Base-by-base conservation (phyloP, 2,797 vertebrate species). In the Sphenopsis melanotis region DNA sequence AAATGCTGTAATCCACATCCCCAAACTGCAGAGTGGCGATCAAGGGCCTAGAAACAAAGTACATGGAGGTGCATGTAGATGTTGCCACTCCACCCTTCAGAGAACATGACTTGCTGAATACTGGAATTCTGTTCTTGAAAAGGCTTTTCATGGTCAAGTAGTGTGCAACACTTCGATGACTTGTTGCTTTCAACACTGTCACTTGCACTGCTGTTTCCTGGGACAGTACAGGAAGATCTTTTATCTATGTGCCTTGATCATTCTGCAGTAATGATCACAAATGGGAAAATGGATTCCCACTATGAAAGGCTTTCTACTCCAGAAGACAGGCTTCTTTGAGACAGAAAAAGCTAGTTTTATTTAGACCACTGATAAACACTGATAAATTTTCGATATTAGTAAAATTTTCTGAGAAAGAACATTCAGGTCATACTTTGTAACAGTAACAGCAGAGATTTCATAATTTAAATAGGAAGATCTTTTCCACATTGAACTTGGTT, bases 31-130 rank as follows among this genome's bases (percentile, higher is more conserved):
- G 69, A 32, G 16, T 5, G 21, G 11, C 9, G 7, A n/a, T 46
- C 26, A n/a, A 72, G 10, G 12, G 10, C 10, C 44, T 56, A 41
- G 41, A 50, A 84, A 82, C 0, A 2, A 55, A 8, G 22, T 13
- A 36, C 0, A 0, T 9, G 18, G 61, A 70, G 6, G 15, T 24
- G 21, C 21, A 37, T 1, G 26, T 19, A 24, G 13, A n/a, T 15
- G 11, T 27, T 59, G 8, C 22, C 52, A 9, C 49, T 74, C 20
- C 11, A 29, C 8, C 15, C 3, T 3, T 63, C 37, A 77, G 34
- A 74, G 57, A 74, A 81, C 2, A 26, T 1, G 15, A 5, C 23
- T 32, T 29, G 16, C 29, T 68, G n/a, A 87, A 79, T 19, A 79
- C 7, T 26, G 8, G 34, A 76, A 60, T 46, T 75, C 19, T 5